Evolutionary conservation across 2,888 invertebrate species (phyloP), one percentile per base, ranked within the genome.

Genomic region (Perdita meconis): DNA sequence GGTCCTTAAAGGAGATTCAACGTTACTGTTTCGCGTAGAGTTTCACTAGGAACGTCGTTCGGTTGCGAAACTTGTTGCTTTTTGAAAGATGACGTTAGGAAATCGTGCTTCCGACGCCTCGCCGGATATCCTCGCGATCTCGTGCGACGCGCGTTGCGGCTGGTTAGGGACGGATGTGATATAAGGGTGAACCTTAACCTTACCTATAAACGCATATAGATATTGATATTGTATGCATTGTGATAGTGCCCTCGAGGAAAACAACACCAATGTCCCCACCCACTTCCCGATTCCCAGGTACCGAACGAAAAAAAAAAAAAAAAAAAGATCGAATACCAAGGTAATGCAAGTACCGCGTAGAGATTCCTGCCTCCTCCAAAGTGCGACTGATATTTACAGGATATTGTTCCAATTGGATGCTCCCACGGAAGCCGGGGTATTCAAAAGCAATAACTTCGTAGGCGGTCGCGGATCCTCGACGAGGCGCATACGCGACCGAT

Each of bases 371-470:
- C 66, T 78, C 71, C 80, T 53, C 66, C 56, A 66, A 68, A 71
- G 70, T 80, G 87, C 88, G 89, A 92, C 91, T 92, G 92, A 92
- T 92, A 92, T 92, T 92, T 92, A 90, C 89, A 91, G 91, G 90
- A 92, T 92, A 92, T 92, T 92, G 92, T 91, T 91, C 90, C 91
- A 89, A 87, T 89, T 90, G 90, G 91, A 91, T 91, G 87, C 81
- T 91, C 91, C 91, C 91, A 90, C 87, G 86, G 88, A 90, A 90
- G 90, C 92, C 91, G 91, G 90, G 90, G 91, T 91, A 92, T 91
- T 91, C 89, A 92, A 92, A 92, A 92, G 91, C 91, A 91, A 91
- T 91, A 92, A 89, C 85, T 88, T 91, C 85, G 91, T 91, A 91
- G 82, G 26, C 80, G 85, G 81, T 77, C 82, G 81, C 80, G 74